A percentile compares a stretch with the other conserved stretches of the same genome.
phyloP scores from a whole-genome alignment of 2,888 invertebrate genomes.

The Leucoptera coffeella region DNA sequence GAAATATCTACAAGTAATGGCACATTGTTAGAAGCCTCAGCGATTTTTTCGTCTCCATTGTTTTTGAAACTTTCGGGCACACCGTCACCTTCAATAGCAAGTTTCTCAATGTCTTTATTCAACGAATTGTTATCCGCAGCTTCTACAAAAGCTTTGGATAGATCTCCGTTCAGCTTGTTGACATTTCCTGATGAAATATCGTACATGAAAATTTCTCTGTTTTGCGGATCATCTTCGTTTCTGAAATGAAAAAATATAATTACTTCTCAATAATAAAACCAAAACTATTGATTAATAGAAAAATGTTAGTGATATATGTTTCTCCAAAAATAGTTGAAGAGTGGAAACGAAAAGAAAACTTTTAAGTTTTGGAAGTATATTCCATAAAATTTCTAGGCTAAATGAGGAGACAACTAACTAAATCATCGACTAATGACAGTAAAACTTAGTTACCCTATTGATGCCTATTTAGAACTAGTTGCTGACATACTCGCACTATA shows the following conservation, averaged over 20 bases:
- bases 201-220: conserved; percentile 83
- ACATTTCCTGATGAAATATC: conserved; percentile 69
- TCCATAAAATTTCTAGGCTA: too few species aligned
- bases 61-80: conserved; percentile 31
- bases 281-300: too few species aligned
- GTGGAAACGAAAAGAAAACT: background rate
- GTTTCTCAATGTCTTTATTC: conserved; percentile 57
- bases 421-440: too few species aligned
- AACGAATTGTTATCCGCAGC: conserved; percentile 80
- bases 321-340: too few species aligned
- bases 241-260: conserved; percentile 19
- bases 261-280: too few species aligned
- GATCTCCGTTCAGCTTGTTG: conserved; percentile 72
- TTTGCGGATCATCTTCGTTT: conserved; percentile 34
- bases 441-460: too few species aligned
- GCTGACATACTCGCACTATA: too few species aligned
- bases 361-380: background rate
- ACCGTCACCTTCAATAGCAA: conserved; percentile 48
- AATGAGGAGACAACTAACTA: too few species aligned
- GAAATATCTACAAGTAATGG: conserved; percentile 47
- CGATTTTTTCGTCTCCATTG: conserved; percentile 16
- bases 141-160: conserved; percentile 79
- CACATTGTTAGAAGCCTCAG: conserved; percentile 43
- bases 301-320: too few species aligned
- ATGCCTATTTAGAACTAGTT: too few species aligned